Base-by-base conservation (phyloP, 2,113 vertebrate species). In the Amphiprion percula region DNA sequence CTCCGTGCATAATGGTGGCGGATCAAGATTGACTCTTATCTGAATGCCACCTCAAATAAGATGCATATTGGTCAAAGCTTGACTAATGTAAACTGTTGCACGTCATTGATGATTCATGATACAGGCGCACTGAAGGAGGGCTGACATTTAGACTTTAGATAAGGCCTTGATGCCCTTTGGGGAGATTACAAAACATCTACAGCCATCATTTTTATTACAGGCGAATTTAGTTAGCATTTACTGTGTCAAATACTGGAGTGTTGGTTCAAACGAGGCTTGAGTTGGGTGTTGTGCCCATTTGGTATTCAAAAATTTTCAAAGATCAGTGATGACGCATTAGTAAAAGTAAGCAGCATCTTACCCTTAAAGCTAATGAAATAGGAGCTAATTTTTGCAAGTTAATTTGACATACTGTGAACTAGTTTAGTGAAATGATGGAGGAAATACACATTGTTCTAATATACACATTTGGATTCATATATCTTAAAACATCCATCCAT, bases 21-120 rank as follows among this genome's bases (percentile, higher is more conserved):
- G 77, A 91, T 87, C n/a, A 64, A 81, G 77, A 83, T 37, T 0
- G 59, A 44, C 56, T 83, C 68, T 73, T 69, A 82, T 85, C 86
- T 81, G 72, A 88, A 84, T 75, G 74, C 72, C 72, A 77, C 44
- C 68, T 70, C 39, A 55, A 75, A 82, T 73, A 46, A 80, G 69
- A 87, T 72, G 63, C 66, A 53, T 62, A 26, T 50, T 67, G 67
- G 68, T 56, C 54, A 44, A 37, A 33, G 28, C 63, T 56, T 15
- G 74, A 41, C 58, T 70, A 6, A 61, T 64, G 60, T 69, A 47
- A n/a, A 56, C 73, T n/a, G 68, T 54, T 23, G 59, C 65, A 66
- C 15, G 17, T 41, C 37, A 6, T 5, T 50, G 56, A 50, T 61
- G 50, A 80, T 70, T 78, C 64, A 37, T 79, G 69, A 70, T 81